Evolutionary conservation across 2,113 vertebrate species (phyloP).

Genomic region (Tympanuchus pallidicinctus): DNA sequence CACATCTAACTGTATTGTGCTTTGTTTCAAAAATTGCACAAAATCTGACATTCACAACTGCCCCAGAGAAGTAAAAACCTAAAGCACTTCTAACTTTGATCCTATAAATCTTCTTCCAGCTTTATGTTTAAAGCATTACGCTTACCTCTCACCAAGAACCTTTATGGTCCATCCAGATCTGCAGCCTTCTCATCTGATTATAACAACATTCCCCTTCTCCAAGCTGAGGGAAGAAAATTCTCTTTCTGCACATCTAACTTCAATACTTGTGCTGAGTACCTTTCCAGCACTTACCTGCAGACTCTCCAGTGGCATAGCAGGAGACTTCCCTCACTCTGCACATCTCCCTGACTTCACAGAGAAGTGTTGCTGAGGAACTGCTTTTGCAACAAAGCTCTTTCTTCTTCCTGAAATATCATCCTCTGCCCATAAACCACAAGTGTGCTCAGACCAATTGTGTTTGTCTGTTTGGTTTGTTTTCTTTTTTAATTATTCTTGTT

Average conservation of each 20-base stretch:
- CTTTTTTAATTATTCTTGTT: not conserved
- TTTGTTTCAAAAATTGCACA: not conserved
- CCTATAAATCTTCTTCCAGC: not conserved
- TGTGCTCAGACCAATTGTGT: no score
- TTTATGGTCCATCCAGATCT: not conserved
- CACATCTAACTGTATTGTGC: not conserved
- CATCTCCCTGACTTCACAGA: not conserved
- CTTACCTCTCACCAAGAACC: not conserved
- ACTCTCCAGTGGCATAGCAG: not conserved
- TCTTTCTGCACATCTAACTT: not conserved
- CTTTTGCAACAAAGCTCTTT: not conserved
- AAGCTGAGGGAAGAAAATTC: not conserved
- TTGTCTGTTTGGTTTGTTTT: not conserved
- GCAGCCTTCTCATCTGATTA: not conserved
- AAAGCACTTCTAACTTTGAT: not conserved
- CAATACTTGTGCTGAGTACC: not conserved
- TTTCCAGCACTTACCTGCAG: not conserved
- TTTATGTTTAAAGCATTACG: not conserved
- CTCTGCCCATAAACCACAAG: not conserved
- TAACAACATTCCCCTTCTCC: not conserved
- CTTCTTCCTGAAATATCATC: not conserved
- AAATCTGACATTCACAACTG: not conserved
- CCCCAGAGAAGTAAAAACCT: not conserved
- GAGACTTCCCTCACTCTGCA: rapidly evolving
- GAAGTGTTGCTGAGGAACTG: not conserved